Conservation (phyloP, 2,888 invertebrate species). For the Acanthacorydalis orientalis region DNA sequence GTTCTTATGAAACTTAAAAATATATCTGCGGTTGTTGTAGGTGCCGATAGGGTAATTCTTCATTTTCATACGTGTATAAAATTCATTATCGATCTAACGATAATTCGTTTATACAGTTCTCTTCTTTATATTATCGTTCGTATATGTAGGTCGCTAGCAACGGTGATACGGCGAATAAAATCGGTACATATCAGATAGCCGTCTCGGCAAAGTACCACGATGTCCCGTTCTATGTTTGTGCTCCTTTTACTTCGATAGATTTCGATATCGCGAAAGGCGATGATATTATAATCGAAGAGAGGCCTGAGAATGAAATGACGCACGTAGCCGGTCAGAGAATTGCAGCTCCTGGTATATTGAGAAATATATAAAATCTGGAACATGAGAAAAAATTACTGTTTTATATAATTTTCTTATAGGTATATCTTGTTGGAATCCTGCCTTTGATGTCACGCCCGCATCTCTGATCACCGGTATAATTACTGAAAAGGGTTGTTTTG, state of each 20-base stretch:
- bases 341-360: constrained; percentile 61
- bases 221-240: constrained; percentile 91
- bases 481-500: constrained; percentile 80
- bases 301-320: constrained; percentile 84
- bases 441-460: constrained; percentile 95
- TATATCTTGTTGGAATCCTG: constrained; percentile 93
- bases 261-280: constrained; percentile 59
- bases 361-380: neutral
- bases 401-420: constrained; percentile 33
- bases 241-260: constrained; percentile 86
- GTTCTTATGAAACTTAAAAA: constrained; percentile 70
- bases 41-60: constrained; percentile 71
- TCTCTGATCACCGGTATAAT: constrained; percentile 82
- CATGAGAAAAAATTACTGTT: constrained; percentile 7
- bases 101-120: no score
- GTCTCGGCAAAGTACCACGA: constrained; percentile 78
- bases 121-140: neutral
- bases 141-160: constrained; percentile 64
- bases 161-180: constrained; percentile 98
- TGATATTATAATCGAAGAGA: constrained; percentile 83
- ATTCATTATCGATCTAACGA: no score
- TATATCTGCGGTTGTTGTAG: constrained; percentile 88
- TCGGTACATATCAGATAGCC: constrained; percentile 92
- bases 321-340: constrained; percentile 72
- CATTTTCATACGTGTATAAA: neutral